Base-by-base conservation (phyloP, 2,113 vertebrate species). In the Sebastes schlegelii region DNA sequence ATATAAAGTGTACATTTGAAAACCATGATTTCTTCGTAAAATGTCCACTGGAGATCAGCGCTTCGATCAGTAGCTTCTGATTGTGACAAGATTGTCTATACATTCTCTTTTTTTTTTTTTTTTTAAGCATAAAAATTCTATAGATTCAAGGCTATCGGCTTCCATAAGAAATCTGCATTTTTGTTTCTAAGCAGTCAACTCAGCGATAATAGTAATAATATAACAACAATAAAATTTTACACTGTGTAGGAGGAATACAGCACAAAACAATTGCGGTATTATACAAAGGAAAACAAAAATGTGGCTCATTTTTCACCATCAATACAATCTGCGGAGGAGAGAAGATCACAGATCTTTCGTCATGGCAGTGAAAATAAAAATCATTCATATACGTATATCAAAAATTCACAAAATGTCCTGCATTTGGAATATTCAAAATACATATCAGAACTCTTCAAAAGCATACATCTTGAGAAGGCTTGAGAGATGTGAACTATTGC, bases 381-480 rank as follows among this genome's bases (percentile, higher is more conserved):
- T 80, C 51, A 89, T 86, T 88, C 77, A 84, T 86, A 84, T 89
- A 91, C 83, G 84, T 93, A 91, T 91, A 94, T 93, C 90, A 94
- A 93, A 94, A 89, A 95, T 94, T 94, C 93, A 85, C 92, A 91
- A 91, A 95, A 95, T 95, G 94, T 91, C 93, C 94, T 49, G 93
- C 93, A 95, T 93, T 89, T 88, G 94, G 92, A 95, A 95, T 94
- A 93, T 94, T 94, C 91, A 92, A 94, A 93, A 95, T 92, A 94
- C 91, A 94, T 93, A 93, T 90, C 23, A 80, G 87, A 93, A 89
- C 77, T 91, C 55, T 77, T 81, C 49, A 85, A 89, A 92, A 93
- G 80, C 84, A 82, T 84, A 86, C 5, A 67, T 85, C 68, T 90
- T 86, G 75, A 93, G 74, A 91, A 93, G 88, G 82, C 79, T 91